Base-by-base conservation (phyloP, 2,888 invertebrate species). In the Zootermopsis nevadensis region DNA sequence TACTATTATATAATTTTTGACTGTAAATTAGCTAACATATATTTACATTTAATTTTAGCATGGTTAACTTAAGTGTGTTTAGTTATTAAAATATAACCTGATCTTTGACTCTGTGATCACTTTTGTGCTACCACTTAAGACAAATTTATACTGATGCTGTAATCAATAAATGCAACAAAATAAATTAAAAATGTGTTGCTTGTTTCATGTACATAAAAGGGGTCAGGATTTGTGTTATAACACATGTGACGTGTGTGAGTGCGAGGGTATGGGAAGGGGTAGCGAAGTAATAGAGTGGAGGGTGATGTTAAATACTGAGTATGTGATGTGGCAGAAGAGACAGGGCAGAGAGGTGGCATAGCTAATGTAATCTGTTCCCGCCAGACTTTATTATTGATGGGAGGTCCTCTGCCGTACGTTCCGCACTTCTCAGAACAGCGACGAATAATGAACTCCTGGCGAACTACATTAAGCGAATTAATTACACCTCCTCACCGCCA, bases 331-430 rank as follows among this genome's bases (percentile, higher is more conserved):
- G 76, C 19, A 76, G n/a, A 42, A 42, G 27, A 35, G n/a, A 48
- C 48, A 76, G 35, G 72, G 31, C 27, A 2, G 67, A 6, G 31
- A 19, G 67, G 19, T 48, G 48, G 48, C 19, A 48, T 3, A 48
- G 33, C 42, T 6, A 35, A 38, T 33, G 33, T 79, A 79, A 79
- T 79, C 66, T 79, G 79, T 79, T 66, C 22, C 66, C 60, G 38
- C 79, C 66, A 35, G 79, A 35, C 79, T 79, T 66, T 79, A 79
- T 79, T 79, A 79, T 79, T 79, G 79, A 79, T 79, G 79, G 38
- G 15, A 77, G 53, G 15, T 8, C 8, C 76, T 76, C 31, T 53
- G 48, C 48, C 77, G 15, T 69, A 33, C 33, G 33, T 69, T 77
- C 77, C n/a, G 38, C 77, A 31, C 19, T 35, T 35, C 72, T 24